Evolutionary conservation across 35 echinoderm and acorn worm species (phyloP), one percentile per base, ranked within the genome.

Genomic region (Holothuria glaberrima): DNA sequence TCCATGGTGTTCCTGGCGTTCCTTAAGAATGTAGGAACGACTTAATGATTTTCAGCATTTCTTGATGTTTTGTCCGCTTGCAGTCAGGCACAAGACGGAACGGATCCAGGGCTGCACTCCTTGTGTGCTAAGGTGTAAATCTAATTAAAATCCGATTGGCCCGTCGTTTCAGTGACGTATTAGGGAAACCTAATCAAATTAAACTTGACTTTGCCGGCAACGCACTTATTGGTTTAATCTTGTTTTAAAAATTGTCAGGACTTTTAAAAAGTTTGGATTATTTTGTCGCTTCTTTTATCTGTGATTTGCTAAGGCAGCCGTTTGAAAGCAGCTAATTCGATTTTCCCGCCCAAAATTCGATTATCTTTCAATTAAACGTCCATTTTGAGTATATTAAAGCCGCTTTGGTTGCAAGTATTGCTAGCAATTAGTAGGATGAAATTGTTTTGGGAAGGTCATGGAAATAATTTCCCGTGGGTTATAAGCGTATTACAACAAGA

Each of bases 291-390:
- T 78, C 74, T 78, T 78, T 78, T 78, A 78, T 78, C 71, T 75
- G 74, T 78, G 74, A 78, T 78, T 78, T 78, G 36, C 74, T 48
- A 78, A 78, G 74, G 74, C 74, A 78, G 74, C 74, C 74, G 74
- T 78, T 78, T 78, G 27, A 78, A 78, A 78, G 74, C 44, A 22
- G 50, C 46, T 84, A 84, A 84, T 84, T 84, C 59, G 56, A 84
- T 84, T 84, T 84, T 84, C 80, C 80, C 80, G 80, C 80, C 80
- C 74, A 20, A 84, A 84, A 84, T 84, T 84, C 58, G 54, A 84
- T 84, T 84, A 84, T 48, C 30, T 84, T 64, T 64, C 80, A 64
- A 84, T 84, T 84, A 84, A 59, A 84, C 52, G 54, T 84, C 80
- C 80, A 84, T 84, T 84, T 61, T 61, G 54, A 61, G 59, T 84